Percentiles rank a stretch among this genome's conserved stretches.
These are phyloP conservation scores for Medauroidea extradentata DNA, from an alignment of 1,140 invertebrate species.

Conservation along the genomic window DNA sequence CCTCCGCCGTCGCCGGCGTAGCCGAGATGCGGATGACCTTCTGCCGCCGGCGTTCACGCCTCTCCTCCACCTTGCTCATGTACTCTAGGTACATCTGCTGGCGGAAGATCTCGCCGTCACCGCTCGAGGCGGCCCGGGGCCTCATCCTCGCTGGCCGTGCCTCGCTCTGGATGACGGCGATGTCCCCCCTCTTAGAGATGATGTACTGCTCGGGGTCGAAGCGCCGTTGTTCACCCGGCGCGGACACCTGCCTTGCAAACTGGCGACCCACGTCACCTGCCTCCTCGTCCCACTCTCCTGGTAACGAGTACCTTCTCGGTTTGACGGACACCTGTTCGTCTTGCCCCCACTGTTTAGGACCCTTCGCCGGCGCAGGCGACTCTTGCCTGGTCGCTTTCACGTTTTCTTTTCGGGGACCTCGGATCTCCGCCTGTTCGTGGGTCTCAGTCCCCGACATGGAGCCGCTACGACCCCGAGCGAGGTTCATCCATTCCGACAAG, in stretches of 20 bases:
- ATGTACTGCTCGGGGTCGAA: constrained; percentile 23
- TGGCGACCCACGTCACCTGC: neutral
- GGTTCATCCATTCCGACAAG: constrained; percentile 49
- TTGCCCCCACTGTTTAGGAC: too few relatives aligned
- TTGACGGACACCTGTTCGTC: neutral
- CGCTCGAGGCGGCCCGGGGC: too few relatives aligned
- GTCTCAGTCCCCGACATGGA: neutral
- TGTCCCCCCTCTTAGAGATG: constrained; percentile 24
- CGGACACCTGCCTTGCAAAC: neutral
- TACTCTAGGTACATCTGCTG: constrained; percentile 80
- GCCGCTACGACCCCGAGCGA: constrained; percentile 38
- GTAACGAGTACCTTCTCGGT: constrained; percentile 52
- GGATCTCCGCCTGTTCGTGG: too few relatives aligned
- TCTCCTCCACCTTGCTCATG: constrained; percentile 67
- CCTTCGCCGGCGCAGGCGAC: too few relatives aligned
- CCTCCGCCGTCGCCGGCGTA: constrained; percentile 27
- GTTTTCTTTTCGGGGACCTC: too few relatives aligned
- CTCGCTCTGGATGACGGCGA: constrained; percentile 16
- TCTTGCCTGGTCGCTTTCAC: too few relatives aligned
- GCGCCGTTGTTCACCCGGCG: neutral
- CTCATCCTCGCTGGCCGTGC: neutral
- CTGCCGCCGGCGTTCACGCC: constrained; percentile 69
- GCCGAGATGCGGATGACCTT: constrained; percentile 67
- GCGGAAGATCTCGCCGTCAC: constrained; percentile 59
- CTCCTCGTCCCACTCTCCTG: constrained; percentile 56